These are phyloP conservation scores for Amyelois transitella DNA, from an alignment of 1,140 invertebrate species.

Conservation along the genomic window DNA sequence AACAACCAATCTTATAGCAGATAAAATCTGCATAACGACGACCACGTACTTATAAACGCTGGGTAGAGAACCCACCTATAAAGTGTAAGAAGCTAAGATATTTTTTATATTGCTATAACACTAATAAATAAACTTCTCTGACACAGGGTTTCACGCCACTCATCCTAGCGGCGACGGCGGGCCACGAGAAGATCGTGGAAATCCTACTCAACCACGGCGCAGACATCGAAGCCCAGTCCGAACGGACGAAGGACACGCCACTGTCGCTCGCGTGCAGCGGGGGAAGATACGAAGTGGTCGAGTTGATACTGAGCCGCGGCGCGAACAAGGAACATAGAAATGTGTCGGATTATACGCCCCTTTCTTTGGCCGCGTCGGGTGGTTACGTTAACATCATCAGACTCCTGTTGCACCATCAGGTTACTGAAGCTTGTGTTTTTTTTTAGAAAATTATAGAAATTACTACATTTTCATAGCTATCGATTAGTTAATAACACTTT, in stretches of 20 bases:
- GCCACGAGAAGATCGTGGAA: constrained; percentile 96
- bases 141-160: constrained; percentile 94
- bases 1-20: no score
- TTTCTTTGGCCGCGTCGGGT: constrained; percentile 97
- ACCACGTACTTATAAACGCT: no score
- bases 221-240: constrained; percentile 98
- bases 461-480: no score
- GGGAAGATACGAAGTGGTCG: constrained; percentile 96
- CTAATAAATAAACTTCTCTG: neutral
- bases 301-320: constrained; percentile 89
- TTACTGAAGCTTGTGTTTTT: constrained; percentile 17
- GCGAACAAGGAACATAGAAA: constrained; percentile 99
- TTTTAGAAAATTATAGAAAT: no score
- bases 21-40: no score
- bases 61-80: no score
- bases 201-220: constrained; percentile 93
- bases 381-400: constrained; percentile 99
- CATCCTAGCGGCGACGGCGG: constrained; percentile 97
- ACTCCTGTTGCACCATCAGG: constrained; percentile 87
- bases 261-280: constrained; percentile 97
- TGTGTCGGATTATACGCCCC: constrained; percentile 98
- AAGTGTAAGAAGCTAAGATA: no score
- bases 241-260: constrained; percentile 98
- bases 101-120: no score
- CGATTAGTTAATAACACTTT: no score